phyloP scores from a whole-genome alignment of 2,888 invertebrate genomes.

The Euclidia mi region DNA sequence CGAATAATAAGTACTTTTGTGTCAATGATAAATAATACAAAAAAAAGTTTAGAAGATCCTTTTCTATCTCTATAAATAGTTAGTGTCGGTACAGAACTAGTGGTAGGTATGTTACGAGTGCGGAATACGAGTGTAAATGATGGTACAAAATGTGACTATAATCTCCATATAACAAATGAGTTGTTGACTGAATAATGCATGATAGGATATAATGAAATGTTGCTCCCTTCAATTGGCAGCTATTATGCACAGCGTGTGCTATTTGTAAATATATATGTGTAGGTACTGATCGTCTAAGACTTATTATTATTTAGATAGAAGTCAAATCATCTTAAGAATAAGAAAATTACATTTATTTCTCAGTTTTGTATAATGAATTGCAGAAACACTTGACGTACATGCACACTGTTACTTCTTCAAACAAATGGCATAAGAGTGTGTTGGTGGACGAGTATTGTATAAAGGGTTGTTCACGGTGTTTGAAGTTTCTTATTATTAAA shows the following conservation, averaged over 20 bases:
- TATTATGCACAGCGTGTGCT: constrained; percentile 72
- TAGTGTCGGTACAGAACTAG: constrained; percentile 49
- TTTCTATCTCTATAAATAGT: constrained; percentile 53
- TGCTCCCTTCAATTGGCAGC: constrained; percentile 86
- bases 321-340: constrained; percentile 64
- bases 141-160: constrained; percentile 88
- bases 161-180: constrained; percentile 68
- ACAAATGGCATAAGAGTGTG: neutral
- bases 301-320: constrained; percentile 80
- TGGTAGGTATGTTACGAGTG: constrained; percentile 42
- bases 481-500: too few relatives aligned
- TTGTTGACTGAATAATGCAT: constrained; percentile 73
- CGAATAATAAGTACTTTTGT: constrained; percentile 48
- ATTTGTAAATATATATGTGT: constrained; percentile 85
- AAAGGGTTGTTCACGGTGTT: constrained; percentile 6
- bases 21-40: constrained; percentile 47
- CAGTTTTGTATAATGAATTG: constrained; percentile 31
- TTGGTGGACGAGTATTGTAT: constrained; percentile 1
- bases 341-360: constrained; percentile 31
- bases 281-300: constrained; percentile 81
- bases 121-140: constrained; percentile 68
- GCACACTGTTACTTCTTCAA: neutral
- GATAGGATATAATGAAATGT: constrained; percentile 56
- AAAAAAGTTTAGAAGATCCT: constrained; percentile 50
- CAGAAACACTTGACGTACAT: neutral